Evolutionary conservation across 2,888 invertebrate genomes (phyloP).

Genomic region (Erpobdella octoculata): DNA sequence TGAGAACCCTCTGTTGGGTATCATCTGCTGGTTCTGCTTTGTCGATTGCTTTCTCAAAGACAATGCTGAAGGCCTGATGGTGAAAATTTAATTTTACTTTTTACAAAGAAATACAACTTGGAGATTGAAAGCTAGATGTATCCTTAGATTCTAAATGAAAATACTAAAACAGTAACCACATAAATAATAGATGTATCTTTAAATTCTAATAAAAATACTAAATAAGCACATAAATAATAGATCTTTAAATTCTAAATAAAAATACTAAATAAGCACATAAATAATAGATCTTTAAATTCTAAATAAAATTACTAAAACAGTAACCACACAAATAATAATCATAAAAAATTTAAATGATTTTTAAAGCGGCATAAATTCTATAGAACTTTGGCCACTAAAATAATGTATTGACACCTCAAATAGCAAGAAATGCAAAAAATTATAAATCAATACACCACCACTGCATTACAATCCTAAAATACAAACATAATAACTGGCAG

Average conservation of each 20-base stretch:
- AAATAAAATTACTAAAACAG: neutral
- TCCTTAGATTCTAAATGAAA: too few relatives aligned
- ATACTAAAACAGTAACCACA: too few relatives aligned
- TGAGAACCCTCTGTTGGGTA: conserved; percentile 70
- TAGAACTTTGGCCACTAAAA: too few relatives aligned
- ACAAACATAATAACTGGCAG: neutral
- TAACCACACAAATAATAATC: too few relatives aligned
- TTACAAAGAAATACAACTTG: neutral
- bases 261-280: neutral
- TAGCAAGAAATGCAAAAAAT: too few relatives aligned
- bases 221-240: neutral
- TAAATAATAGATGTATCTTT: too few relatives aligned
- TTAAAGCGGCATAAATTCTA: too few relatives aligned
- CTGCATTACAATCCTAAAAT: neutral
- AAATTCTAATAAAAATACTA: too few relatives aligned
- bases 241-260: neutral
- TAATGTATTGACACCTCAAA: too few relatives aligned
- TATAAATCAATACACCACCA: neutral
- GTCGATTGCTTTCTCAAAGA: conserved; percentile 89
- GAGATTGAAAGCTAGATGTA: neutral
- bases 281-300: neutral
- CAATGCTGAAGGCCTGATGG: conserved; percentile 93
- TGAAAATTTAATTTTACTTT: neutral
- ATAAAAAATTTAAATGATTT: too few relatives aligned
- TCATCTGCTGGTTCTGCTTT: conserved; percentile 74